Conservation (phyloP, 2,888 invertebrate species). For the Pyrrhosoma nymphula region DNA sequence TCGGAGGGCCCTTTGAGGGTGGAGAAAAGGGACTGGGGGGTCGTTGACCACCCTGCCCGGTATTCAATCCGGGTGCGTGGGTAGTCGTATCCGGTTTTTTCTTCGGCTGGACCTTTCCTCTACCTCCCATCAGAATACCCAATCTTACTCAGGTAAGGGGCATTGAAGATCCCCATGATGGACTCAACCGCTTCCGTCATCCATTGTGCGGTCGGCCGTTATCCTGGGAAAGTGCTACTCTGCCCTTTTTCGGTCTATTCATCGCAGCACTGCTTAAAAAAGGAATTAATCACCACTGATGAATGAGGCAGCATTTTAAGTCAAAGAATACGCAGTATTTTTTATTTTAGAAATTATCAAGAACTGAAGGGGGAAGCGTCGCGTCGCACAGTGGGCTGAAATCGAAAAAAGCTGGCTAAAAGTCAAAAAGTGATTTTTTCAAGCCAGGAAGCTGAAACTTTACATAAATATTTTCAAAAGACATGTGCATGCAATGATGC, state of each 20-base stretch:
- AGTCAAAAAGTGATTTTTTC: no score
- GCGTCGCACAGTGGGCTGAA: no score
- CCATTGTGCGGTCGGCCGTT: not conserved
- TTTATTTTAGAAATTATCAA: no score
- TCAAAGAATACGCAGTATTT: no score
- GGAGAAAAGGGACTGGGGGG: not conserved
- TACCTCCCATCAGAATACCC: not conserved
- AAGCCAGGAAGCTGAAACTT: no score
- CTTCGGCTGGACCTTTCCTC: not conserved
- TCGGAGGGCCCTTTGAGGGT: not conserved
- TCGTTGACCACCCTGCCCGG: no score
- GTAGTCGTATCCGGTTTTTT: not conserved
- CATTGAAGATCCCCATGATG: not conserved
- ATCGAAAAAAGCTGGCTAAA: no score
- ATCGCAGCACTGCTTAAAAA: not conserved
- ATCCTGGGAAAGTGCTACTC: not conserved
- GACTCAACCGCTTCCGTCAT: not conserved
- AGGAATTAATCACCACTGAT: not conserved
- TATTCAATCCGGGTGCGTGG: not conserved
- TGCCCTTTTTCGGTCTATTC: not conserved
- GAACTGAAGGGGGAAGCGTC: no score
- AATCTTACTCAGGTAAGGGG: not conserved
- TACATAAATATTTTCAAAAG: no score
- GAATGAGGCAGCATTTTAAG: no score
- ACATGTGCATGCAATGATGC: no score